Conservation (phyloP, 2,888 invertebrate genomes). For the Pollenia amentaria region DNA sequence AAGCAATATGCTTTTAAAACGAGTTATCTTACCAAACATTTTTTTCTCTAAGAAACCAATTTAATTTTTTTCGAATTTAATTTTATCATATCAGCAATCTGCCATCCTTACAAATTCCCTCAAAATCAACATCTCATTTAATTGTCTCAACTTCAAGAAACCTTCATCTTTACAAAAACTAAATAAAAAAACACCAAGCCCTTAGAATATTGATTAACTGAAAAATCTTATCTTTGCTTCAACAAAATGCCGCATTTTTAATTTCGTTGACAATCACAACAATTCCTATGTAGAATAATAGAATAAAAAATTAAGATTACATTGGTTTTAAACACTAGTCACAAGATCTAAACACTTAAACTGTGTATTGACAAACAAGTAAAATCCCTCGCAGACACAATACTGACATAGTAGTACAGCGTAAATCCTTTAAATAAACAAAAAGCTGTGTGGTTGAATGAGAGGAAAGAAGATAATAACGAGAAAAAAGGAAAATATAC, state of each 20-base stretch:
- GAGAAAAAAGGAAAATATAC: constrained; percentile 21
- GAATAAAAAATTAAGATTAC: constrained; percentile 56
- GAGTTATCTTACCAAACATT: too few relatives aligned
- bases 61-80: too few relatives aligned
- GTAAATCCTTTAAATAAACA: constrained; percentile 64
- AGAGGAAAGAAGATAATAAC: too few relatives aligned
- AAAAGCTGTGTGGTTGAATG: constrained; percentile 33
- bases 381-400: constrained; percentile 31
- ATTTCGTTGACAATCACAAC: constrained; percentile 8
- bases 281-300: constrained; percentile 36
- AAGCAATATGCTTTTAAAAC: too few relatives aligned
- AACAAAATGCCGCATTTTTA: not conserved
- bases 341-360: constrained; percentile 63
- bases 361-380: constrained; percentile 68
- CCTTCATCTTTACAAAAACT: too few relatives aligned
- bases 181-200: not conserved
- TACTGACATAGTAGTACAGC: not conserved
- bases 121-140: not conserved
- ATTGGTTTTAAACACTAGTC: constrained; percentile 59
- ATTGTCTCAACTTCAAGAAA: not conserved
- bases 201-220: not conserved
- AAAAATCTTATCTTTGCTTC: not conserved
- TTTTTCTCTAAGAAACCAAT: too few relatives aligned
- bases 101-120: not conserved
- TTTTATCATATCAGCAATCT: not conserved